Conservation (phyloP, 2,113 vertebrate species). For the Micromys minutus region DNA sequence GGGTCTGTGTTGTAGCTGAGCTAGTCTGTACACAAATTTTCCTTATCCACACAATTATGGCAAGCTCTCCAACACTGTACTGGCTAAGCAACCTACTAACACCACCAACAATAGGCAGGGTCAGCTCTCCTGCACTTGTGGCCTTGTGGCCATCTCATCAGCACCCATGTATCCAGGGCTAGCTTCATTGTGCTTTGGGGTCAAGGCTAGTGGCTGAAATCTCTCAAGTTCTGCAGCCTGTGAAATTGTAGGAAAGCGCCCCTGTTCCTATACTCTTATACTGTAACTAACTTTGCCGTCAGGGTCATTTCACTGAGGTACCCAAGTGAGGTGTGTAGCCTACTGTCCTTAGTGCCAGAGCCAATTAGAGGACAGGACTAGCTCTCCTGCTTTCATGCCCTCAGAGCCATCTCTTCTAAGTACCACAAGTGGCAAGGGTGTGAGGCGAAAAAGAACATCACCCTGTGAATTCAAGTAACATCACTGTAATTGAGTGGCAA, state of each 20-base stretch:
- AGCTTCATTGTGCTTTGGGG: neutral
- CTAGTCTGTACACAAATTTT: neutral
- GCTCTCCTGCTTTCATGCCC: neutral
- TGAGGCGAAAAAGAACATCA: neutral
- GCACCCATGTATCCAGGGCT: neutral
- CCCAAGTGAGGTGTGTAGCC: too few relatives aligned
- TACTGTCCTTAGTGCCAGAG: too few relatives aligned
- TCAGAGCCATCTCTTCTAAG: neutral
- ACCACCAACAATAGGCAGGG: neutral
- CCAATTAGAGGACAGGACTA: neutral
- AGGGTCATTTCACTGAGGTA: too few relatives aligned
- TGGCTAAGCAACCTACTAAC: neutral
- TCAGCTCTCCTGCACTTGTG: neutral
- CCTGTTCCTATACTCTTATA: too few relatives aligned
- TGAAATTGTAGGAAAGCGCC: too few relatives aligned
- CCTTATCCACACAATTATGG: neutral
- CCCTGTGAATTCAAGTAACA: accelerated
- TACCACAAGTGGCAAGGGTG: neutral
- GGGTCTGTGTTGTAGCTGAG: neutral
- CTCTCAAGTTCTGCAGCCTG: too few relatives aligned
- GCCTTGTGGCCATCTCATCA: neutral
- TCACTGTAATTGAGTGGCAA: neutral
- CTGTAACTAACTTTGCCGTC: too few relatives aligned
- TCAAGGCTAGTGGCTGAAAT: too few relatives aligned
- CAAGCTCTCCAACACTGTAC: neutral